Evolutionary conservation across 2,888 invertebrate genomes (phyloP).

Genomic region (Alentia gelatinosa): DNA sequence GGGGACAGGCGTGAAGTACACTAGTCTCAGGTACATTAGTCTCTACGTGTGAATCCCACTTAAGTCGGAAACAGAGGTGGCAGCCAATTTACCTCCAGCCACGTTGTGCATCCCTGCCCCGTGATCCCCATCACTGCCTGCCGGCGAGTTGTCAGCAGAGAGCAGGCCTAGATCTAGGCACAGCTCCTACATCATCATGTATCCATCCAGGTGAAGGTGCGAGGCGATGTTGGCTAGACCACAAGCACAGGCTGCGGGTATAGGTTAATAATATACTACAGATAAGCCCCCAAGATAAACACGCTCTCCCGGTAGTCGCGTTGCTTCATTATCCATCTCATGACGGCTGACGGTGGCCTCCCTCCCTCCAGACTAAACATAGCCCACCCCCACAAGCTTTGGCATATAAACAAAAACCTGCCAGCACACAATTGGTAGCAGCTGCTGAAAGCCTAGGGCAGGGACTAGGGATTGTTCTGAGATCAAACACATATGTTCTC

Average conservation of each 20-base stretch:
- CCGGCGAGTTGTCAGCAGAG: too few relatives aligned
- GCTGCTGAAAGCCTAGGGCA: background rate
- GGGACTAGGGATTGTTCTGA: too few relatives aligned
- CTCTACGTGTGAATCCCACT: too few relatives aligned
- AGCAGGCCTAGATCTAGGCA: background rate
- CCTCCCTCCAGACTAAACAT: background rate
- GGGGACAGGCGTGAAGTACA: too few relatives aligned
- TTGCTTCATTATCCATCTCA: background rate
- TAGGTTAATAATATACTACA: background rate
- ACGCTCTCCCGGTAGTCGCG: background rate
- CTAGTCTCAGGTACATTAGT: too few relatives aligned
- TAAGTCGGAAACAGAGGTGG: too few relatives aligned
- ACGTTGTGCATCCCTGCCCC: too few relatives aligned
- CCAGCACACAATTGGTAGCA: background rate
- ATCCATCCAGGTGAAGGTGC: too few relatives aligned
- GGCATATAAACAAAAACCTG: background rate
- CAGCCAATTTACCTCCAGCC: too few relatives aligned
- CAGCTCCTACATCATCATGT: background rate
- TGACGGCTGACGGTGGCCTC: background rate
- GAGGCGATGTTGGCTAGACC: too few relatives aligned
- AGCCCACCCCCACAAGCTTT: background rate
- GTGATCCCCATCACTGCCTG: too few relatives aligned
- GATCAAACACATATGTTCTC: too few relatives aligned
- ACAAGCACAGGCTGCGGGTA: background rate
- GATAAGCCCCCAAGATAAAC: background rate